phyloP scores from a whole-genome alignment of 2,797 vertebrate species.

The Sphenopsis melanotis region DNA sequence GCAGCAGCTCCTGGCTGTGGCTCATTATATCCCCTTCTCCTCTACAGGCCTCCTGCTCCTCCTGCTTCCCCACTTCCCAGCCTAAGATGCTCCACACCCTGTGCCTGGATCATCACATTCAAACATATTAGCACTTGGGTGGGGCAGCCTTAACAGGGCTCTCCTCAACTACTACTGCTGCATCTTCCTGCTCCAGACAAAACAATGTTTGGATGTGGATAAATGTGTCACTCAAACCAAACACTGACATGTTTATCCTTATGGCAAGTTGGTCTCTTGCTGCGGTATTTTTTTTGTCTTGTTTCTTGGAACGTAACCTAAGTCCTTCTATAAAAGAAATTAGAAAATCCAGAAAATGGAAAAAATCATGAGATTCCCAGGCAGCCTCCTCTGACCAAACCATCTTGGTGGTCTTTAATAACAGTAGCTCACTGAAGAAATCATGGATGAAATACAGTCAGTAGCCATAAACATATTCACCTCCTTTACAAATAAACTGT shows the following conservation, averaged over 20 bases:
- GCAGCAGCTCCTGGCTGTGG: neutral
- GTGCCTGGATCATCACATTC: neutral
- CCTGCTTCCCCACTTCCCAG: neutral
- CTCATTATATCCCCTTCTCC: neutral
- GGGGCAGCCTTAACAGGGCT: neutral
- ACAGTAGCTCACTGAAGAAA: neutral
- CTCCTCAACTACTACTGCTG: neutral
- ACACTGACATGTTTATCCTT: neutral
- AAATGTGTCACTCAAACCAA: neutral
- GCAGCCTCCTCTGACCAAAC: neutral
- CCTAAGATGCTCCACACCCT: neutral
- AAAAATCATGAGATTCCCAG: neutral
- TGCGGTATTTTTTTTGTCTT: neutral
- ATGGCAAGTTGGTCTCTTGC: neutral
- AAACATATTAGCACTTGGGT: neutral
- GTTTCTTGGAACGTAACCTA: neutral
- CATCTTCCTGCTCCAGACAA: neutral
- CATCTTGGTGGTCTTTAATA: neutral
- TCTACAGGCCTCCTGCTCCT: neutral
- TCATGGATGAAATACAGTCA: neutral
- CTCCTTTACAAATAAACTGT: neutral
- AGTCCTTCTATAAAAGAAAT: neutral
- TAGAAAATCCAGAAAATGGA: neutral
- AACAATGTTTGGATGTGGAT: neutral
- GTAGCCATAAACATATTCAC: neutral